Base-by-base conservation (phyloP, 2,113 vertebrate genomes). In the Semicossyphus pulcher region DNA sequence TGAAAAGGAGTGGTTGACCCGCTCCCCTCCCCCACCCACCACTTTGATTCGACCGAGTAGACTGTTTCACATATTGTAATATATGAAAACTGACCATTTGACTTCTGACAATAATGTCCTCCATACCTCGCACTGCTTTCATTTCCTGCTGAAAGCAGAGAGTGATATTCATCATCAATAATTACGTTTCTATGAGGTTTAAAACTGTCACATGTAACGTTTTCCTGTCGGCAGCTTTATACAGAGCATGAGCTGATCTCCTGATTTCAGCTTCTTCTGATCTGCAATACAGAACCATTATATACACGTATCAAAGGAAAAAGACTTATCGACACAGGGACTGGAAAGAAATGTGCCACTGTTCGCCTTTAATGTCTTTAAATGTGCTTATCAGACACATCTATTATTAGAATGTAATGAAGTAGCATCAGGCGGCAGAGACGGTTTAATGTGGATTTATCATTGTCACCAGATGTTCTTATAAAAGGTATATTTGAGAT, bases 371-470 rank as follows among this genome's bases (percentile, higher is more conserved):
- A 20, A 57, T 37, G 15, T 32, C 15, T 37, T 32, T 41, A 20
- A 41, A 67, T 11, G 4, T 2, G 42, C 39, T 67, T 78, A 60
- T 72, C 37, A 65, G 31, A 39, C 45, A 65, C 53, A 53, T 21
- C 34, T 51, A 56, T 25, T 10, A 62, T n/a, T 26, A 14, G 45
- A 45, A 68, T 45, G 39, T 44, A 23, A 56, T 34, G 5, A 31
- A 25, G 6, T 23, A 41, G 25, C 10, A 60, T 21, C 45, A 52
- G 47, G 47, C 32, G 56, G 18, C 39, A 14, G 16, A 18, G 0
- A 52, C 34, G 25, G 7, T 59, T 18, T 29, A 18, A 29, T 6
- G 21, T 21, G 1, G n/a, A n/a, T n/a, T n/a, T n/a, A 31, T 25
- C 29, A 59, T 4, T 15, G 20, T 67, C 7, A 31, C 14, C n/a